Evolutionary conservation across 2,113 vertebrate species (phyloP), one percentile per base, ranked within the genome.

Genomic region (Anoura caudifer): DNA sequence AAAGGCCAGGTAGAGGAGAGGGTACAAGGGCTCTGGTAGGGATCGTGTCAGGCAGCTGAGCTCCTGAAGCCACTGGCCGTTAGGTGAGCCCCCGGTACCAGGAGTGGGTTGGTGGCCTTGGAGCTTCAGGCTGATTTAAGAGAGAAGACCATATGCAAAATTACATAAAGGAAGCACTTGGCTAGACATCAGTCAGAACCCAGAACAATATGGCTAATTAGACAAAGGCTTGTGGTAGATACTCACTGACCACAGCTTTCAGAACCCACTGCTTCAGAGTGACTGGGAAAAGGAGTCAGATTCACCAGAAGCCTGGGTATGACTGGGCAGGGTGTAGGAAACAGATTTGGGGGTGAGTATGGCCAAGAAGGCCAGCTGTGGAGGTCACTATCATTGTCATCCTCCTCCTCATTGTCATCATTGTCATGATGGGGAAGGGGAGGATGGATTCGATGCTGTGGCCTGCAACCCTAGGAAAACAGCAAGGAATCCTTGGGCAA

Each of bases 131-230:
- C 80, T 70, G 41, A 50, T 90, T 90, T 92, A 31, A 77, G 43
- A 31, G 69, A 52, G 45, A 70, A 91, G 36, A 59, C 20, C 76
- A 22, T 50, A 15, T 45, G 31, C 77, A 87, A 92, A 95, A 90
- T 65, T 38, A 69, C 20, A 7, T 59, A 47, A 90, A 88, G 69
- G 87, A 75, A 90, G 36, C 70, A 5, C 41, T 95, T 76, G 28
- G 41, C 91, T 63, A 65, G 33, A 65, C 45, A 67, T 95, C 89
- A 92, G 65, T 95, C 65, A 56, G 87, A 95, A 38, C 52, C 83
- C 76, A 72, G 90, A 87, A 95, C 82, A 72, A 38, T 92, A 69
- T 45, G 84, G 75, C 33, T 96, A 87, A 90, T 95, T 95, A 89
- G 80, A 84, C 56, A 70, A 33, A 89, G 85, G 28, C 73, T 69